Percentiles rank a stretch among this genome's conserved stretches.
phyloP scores from a whole-genome alignment of 2,797 vertebrate species.

The Syndactyla subalaris region DNA sequence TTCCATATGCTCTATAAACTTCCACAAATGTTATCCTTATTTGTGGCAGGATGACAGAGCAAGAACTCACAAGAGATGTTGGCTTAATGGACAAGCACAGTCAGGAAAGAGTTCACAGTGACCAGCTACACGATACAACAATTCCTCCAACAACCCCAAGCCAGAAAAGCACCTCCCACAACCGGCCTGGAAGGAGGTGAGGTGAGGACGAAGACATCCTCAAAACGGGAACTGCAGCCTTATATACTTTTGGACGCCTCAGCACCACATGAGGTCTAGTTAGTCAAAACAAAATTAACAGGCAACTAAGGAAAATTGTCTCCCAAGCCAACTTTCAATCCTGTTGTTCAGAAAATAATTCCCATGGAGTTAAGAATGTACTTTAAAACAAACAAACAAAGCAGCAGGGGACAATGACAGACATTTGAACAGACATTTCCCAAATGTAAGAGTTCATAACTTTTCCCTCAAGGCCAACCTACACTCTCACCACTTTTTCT shows the following conservation, averaged over 20 bases:
- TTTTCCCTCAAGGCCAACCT: not conserved
- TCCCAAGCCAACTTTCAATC: conserved; percentile 13
- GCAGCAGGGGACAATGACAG: not conserved
- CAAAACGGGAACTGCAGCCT: not conserved
- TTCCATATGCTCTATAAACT: not conserved
- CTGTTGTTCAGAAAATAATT: conserved; percentile 23
- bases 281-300: conserved; percentile 3
- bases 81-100: not conserved
- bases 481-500: not conserved
- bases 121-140: not conserved
- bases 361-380: conserved; percentile 22
- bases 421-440: conserved; percentile 2
- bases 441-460: not conserved
- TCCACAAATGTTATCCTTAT: not conserved
- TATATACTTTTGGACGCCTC: not conserved
- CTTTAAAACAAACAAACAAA: conserved; percentile 49
- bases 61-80: not conserved
- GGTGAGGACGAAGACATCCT: not conserved
- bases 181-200: not conserved
- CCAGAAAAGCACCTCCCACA: not conserved
- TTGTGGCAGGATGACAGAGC: not conserved
- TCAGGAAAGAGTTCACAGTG: not conserved
- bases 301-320: not conserved
- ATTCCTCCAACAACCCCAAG: not conserved
- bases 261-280: not conserved